phyloP scores from a whole-genome alignment of 2,888 invertebrate species.

The Agriopis aurantiaria region DNA sequence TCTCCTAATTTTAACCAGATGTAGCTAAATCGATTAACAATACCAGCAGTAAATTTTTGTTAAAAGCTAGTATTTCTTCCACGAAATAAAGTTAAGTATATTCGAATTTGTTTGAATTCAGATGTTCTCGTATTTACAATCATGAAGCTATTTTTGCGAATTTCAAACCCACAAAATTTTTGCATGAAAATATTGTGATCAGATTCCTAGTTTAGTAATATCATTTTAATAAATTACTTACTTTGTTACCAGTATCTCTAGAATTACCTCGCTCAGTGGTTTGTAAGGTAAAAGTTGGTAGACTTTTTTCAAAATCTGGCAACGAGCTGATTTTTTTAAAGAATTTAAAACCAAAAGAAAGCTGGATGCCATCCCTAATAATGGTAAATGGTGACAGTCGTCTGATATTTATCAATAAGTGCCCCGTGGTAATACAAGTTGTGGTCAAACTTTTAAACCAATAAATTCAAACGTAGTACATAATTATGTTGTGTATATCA shows the following conservation, averaged over 20 bases:
- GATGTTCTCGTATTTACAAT: not conserved
- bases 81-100: no score
- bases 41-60: not conserved
- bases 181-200: not conserved
- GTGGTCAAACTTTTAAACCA: no score
- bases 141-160: not conserved
- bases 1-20: not conserved
- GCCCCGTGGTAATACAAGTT: no score
- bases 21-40: no score
- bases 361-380: no score
- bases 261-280: constrained; percentile 73
- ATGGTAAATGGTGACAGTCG: no score
- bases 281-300: constrained; percentile 31
- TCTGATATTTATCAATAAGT: no score
- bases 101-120: not conserved
- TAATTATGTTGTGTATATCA: no score
- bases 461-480: no score
- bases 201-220: constrained; percentile 19
- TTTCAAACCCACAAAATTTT: no score
- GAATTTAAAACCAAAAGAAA: no score
- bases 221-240: constrained; percentile 44
- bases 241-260: constrained; percentile 67
- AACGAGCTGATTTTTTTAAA: not conserved
- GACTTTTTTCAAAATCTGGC: constrained; percentile 10
- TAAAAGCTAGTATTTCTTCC: not conserved